Conservation (phyloP, 1,140 invertebrate genomes). For the Lanistes nyassanus region DNA sequence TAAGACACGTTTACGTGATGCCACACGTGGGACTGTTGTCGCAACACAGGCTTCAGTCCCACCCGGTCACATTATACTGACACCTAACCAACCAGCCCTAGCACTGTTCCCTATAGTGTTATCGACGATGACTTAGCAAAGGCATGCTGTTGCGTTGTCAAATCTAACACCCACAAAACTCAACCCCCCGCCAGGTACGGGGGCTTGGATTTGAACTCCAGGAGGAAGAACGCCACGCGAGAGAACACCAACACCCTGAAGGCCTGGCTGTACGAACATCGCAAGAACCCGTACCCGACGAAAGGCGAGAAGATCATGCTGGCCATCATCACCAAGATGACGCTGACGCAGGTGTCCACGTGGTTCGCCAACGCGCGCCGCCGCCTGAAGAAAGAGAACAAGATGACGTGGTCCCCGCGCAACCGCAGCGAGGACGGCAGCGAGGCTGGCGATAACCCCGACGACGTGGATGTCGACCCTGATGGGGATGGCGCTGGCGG, state of each 20-base stretch:
- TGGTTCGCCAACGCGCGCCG: conserved; percentile 66
- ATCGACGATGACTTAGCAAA: no score
- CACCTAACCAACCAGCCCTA: no score
- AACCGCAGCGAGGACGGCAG: conserved; percentile 91
- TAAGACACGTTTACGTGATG: no score
- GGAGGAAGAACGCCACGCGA: conserved; percentile 93
- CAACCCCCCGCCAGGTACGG: conserved; percentile 76
- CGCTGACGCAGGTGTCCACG: conserved; percentile 82
- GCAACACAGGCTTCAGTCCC: no score
- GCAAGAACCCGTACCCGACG: conserved; percentile 98
- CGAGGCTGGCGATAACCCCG: conserved; percentile 68
- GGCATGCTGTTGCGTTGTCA: no score
- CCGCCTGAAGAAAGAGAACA: conserved; percentile 94
- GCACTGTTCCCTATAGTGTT: no score
- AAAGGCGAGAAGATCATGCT: conserved; percentile 99
- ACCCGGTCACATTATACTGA: no score
- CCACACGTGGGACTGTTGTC: no score
- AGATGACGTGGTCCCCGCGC: conserved; percentile 97
- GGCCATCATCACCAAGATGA: conserved; percentile 99
- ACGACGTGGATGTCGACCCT: conserved; percentile 36
- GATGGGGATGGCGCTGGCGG: conserved; percentile 30
- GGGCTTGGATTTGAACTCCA: conserved; percentile 87
- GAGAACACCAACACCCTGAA: conserved; percentile 95
- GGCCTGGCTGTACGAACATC: conserved; percentile 98
- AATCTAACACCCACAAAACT: conserved; percentile 7